phyloP scores from a whole-genome alignment of 2,797 vertebrate genomes.

The Columba guinea region DNA sequence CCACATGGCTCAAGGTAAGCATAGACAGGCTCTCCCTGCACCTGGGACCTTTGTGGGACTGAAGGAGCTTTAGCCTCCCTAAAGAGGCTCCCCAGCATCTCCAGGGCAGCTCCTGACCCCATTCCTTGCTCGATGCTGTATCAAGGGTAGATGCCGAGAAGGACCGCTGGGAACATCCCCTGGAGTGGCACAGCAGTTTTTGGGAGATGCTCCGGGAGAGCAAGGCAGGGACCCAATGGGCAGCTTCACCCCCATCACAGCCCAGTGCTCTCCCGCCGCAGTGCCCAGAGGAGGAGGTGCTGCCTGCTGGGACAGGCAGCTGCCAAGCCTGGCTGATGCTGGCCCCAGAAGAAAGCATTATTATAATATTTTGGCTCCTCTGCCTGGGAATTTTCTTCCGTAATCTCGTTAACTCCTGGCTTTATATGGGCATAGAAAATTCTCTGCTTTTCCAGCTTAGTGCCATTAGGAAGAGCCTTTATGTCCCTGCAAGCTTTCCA shows the following conservation, averaged over 20 bases:
- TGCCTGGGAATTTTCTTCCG: slow-evolving; percentile 50
- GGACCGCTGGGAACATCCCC: not conserved
- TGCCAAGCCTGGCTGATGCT: slow-evolving; percentile 59
- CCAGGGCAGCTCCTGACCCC: not conserved
- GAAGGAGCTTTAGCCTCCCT: not conserved
- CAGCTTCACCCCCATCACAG: not conserved
- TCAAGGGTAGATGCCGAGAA: not conserved
- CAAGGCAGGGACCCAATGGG: not conserved
- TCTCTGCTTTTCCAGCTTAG: slow-evolving; percentile 43
- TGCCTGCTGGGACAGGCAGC: not conserved
- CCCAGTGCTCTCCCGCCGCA: not conserved
- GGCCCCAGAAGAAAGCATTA: slow-evolving; percentile 63
- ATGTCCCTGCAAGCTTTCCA: not conserved
- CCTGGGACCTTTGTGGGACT: not conserved
- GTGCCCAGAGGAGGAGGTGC: not conserved
- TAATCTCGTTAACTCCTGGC: slow-evolving; percentile 62
- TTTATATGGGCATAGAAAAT: slow-evolving; percentile 66
- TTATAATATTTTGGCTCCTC: slow-evolving; percentile 62
- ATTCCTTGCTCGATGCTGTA: not conserved
- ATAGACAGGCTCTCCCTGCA: accelerated
- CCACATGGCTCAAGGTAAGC: slow-evolving; percentile 69
- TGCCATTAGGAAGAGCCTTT: slow-evolving; percentile 20
- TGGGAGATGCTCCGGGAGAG: not conserved
- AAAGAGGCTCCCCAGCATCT: not conserved
- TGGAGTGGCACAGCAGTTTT: accelerated